A percentile compares a stretch with the other conserved stretches of the same genome.
Evolutionary conservation across 2,113 vertebrate genomes (phyloP).

Genomic region (Hydrochoerus hydrochaeris): DNA sequence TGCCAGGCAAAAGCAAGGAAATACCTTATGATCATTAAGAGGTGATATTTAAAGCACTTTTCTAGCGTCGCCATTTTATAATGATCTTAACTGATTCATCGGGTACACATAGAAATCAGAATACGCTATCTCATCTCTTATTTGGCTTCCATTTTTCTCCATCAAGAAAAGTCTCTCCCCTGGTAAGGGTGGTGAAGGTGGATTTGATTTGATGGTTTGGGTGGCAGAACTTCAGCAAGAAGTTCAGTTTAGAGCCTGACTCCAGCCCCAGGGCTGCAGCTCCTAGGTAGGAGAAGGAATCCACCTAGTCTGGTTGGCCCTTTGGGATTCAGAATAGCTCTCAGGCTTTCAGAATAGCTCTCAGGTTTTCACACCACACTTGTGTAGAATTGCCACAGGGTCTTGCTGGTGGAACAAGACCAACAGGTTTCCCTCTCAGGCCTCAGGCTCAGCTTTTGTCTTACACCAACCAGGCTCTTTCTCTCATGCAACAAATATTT

Average conservation of each 20-base stretch:
- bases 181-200: neutral
- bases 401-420: neutral
- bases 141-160: neutral
- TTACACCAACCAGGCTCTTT: neutral
- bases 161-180: neutral
- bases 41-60: neutral
- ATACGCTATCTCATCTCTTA: neutral
- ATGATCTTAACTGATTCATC: neutral
- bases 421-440: neutral
- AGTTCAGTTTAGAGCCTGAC: neutral
- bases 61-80: neutral
- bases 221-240: neutral
- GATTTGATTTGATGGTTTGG: too few relatives aligned
- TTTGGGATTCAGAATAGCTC: neutral
- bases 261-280: too few relatives aligned
- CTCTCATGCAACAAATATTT: neutral
- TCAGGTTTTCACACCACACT: neutral
- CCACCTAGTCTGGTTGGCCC: neutral
- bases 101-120: neutral
- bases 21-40: neutral
- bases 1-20: neutral
- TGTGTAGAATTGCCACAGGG: too few relatives aligned
- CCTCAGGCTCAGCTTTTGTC: neutral
- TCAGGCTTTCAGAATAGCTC: neutral
- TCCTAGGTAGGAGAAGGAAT: neutral